phyloP scores from a whole-genome alignment of 2,113 vertebrate species.

The Pelvicachromis taeniatus region DNA sequence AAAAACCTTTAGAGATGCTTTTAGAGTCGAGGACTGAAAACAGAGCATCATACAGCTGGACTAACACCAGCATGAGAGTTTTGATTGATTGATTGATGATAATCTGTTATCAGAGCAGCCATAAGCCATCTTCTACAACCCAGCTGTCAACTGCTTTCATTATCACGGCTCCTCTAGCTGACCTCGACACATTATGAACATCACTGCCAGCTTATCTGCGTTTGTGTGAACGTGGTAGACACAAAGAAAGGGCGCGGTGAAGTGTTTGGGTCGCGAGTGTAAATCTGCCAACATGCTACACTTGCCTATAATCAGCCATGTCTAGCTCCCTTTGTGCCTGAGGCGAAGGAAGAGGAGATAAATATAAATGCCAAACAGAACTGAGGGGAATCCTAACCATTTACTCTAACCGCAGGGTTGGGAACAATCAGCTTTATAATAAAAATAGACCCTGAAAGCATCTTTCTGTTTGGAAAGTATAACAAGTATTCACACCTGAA shows the following conservation, averaged over 20 bases:
- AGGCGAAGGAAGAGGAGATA: not conserved
- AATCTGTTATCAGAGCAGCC: not conserved
- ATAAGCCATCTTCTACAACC: not conserved
- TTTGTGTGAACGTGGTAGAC: not conserved
- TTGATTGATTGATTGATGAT: not conserved
- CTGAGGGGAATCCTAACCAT: not conserved
- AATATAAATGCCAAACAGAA: not conserved
- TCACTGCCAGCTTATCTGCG: slow-evolving; percentile 1
- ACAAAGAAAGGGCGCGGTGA: not conserved
- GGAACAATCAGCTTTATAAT: not conserved
- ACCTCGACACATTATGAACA: not conserved
- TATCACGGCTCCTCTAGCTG: not conserved
- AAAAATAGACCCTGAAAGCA: not conserved
- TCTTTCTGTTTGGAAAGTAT: not conserved
- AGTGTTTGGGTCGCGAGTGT: not conserved
- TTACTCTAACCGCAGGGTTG: not conserved
- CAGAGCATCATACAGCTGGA: not conserved
- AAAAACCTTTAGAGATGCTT: not conserved
- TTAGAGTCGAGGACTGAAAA: not conserved
- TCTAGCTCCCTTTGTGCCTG: not conserved
- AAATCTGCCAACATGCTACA: slow-evolving; percentile 24
- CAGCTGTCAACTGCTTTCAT: not conserved
- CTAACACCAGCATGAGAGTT: not conserved
- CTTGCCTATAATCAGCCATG: not conserved
- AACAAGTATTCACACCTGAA: not conserved